Evolutionary conservation across 35 echinoderm and acorn worm species (phyloP).

Genomic region (Patiria miniata): DNA sequence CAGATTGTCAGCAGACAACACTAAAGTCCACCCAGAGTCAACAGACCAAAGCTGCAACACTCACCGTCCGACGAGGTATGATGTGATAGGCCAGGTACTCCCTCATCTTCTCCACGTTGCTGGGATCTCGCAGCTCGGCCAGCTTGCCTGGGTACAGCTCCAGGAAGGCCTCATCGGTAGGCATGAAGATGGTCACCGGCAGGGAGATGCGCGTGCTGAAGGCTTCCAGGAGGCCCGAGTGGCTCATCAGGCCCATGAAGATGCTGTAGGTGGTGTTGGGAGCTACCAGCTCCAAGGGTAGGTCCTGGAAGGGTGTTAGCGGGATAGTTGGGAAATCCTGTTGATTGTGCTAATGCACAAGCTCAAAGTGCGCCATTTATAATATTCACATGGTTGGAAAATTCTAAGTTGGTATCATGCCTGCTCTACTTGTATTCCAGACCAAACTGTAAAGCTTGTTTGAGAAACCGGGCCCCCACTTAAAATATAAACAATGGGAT

Average conservation of each 20-base stretch:
- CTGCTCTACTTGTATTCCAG: too few relatives aligned
- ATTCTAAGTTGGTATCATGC: too few relatives aligned
- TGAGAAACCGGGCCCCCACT: too few relatives aligned
- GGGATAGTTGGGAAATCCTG: too few relatives aligned
- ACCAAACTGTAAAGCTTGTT: too few relatives aligned
- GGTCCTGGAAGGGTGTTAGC: not conserved
- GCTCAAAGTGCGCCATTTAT: too few relatives aligned
- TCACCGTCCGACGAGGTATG: slow-evolving; percentile 43
- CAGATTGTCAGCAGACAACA: too few relatives aligned
- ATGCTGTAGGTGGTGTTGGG: slow-evolving; percentile 36
- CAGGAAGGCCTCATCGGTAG: slow-evolving; percentile 43
- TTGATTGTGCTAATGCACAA: too few relatives aligned
- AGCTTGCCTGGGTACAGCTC: slow-evolving; percentile 21
- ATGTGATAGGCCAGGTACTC: slow-evolving; percentile 54
- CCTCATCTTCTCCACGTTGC: not conserved
- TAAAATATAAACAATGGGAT: too few relatives aligned
- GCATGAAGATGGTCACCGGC: slow-evolving; percentile 54
- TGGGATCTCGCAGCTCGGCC: slow-evolving; percentile 9
- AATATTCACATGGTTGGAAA: too few relatives aligned
- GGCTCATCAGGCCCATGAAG: slow-evolving; percentile 20
- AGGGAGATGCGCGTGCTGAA: slow-evolving; percentile 1
- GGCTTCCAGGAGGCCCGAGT: slow-evolving; percentile 2
- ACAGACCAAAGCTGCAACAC: too few relatives aligned
- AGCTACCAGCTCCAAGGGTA: not conserved
- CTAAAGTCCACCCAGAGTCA: too few relatives aligned